Evolutionary conservation across 2,113 vertebrate genomes (phyloP).

Genomic region (Amazona vittata): DNA sequence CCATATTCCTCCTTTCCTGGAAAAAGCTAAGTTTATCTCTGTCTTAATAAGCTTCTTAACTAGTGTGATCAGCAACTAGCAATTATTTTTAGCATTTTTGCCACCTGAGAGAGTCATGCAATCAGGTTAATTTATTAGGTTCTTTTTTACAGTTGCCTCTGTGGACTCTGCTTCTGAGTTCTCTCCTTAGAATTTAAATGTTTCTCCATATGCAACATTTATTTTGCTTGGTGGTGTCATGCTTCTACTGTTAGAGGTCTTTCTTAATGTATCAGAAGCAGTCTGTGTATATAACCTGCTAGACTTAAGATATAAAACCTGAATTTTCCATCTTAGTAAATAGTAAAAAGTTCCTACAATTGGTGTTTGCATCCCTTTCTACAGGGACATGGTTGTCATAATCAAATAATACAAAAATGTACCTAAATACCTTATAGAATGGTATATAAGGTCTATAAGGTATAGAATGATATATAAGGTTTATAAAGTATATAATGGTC

Average conservation of each 20-base stretch:
- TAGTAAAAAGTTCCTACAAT: not conserved
- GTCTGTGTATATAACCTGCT: not conserved
- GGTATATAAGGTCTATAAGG: too few relatives aligned
- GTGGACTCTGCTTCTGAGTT: rapidly evolving
- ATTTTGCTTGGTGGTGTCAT: not conserved
- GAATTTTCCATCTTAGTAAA: not conserved
- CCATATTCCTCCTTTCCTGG: rapidly evolving
- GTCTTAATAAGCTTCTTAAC: not conserved
- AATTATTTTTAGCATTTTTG: not conserved
- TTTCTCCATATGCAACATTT: not conserved
- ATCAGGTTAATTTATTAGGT: not conserved
- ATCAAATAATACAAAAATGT: not conserved
- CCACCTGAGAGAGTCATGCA: not conserved
- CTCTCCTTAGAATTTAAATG: not conserved
- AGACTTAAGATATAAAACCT: not conserved
- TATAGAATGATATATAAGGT: too few relatives aligned
- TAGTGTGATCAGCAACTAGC: not conserved
- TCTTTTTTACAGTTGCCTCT: not conserved
- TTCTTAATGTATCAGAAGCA: not conserved
- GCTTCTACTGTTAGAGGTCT: not conserved
- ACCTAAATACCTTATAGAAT: not conserved
- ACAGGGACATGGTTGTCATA: not conserved
- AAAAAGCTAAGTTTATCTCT: not conserved
- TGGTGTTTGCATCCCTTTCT: not conserved
- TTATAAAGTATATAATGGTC: too few relatives aligned